These are phyloP conservation scores for Enteromius thamalakanensis DNA, from an alignment of 2,797 vertebrate genomes.

Conservation along the genomic window DNA sequence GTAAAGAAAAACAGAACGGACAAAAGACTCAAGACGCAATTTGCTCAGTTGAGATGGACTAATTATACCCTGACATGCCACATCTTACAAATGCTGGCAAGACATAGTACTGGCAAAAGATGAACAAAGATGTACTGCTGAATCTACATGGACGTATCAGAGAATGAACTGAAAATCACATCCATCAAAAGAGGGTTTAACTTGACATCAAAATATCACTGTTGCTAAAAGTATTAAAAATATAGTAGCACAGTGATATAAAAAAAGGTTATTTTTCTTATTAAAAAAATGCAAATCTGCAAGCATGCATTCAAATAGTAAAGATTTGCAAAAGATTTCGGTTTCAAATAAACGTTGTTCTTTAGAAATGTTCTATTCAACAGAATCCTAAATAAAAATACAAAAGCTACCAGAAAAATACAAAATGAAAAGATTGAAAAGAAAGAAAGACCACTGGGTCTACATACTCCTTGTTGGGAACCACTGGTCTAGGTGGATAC, in stretches of 20 bases:
- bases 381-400: neutral
- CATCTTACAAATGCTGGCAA: neutral
- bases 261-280: too few species aligned
- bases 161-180: neutral
- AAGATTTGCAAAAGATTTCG: neutral
- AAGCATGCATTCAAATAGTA: neutral
- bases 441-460: neutral
- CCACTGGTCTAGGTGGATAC: neutral
- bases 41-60: neutral
- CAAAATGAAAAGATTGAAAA: neutral
- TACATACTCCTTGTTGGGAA: neutral
- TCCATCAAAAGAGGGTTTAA: neutral
- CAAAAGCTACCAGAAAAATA: too few species aligned
- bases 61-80: neutral
- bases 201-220: neutral
- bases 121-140: neutral
- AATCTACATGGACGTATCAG: neutral
- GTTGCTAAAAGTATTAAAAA: neutral
- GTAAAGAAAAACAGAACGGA: neutral
- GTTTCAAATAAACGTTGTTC: neutral
- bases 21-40: neutral
- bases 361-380: neutral
- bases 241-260: neutral
- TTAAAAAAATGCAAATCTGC: too few species aligned
- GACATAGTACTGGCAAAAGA: neutral